Percentiles rank a stretch among this genome's conserved stretches.
These are phyloP conservation scores for Nebria ingens DNA, from an alignment of 1,140 invertebrate species.

Conservation along the genomic window DNA sequence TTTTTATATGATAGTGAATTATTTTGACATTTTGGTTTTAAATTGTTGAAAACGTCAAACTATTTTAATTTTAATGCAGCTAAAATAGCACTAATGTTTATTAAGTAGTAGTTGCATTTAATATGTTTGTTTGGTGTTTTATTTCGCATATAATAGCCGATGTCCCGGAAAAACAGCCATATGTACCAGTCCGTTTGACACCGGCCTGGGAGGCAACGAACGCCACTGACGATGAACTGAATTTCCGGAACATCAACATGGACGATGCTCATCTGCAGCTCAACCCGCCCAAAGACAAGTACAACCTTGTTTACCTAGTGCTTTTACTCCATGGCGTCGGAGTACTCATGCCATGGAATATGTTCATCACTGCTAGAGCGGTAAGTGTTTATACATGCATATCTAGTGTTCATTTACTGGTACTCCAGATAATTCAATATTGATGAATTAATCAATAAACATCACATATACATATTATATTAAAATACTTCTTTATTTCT, in stretches of 20 bases:
- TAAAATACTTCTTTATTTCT: not conserved
- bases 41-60: too few species aligned
- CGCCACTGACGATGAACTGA: slow-evolving; percentile 71
- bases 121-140: not conserved
- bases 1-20: too few species aligned
- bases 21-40: too few species aligned
- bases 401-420: not conserved
- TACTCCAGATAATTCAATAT: not conserved
- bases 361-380: slow-evolving; percentile 91
- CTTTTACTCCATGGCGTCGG: slow-evolving; percentile 93
- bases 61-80: too few species aligned
- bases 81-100: too few species aligned
- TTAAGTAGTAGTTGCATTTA: too few species aligned
- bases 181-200: slow-evolving; percentile 69
- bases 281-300: slow-evolving; percentile 68
- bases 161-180: slow-evolving; percentile 29
- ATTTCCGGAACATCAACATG: slow-evolving; percentile 71
- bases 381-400: slow-evolving; percentile 54
- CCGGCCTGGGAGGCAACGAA: slow-evolving; percentile 79
- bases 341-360: slow-evolving; percentile 96
- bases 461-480: not conserved
- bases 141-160: too few species aligned
- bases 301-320: slow-evolving; percentile 78
- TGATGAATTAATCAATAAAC: slow-evolving; percentile 1
- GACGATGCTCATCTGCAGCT: slow-evolving; percentile 57